Evolutionary conservation across 1,140 invertebrate species (phyloP).

Genomic region (Eriosoma lanigerum): DNA sequence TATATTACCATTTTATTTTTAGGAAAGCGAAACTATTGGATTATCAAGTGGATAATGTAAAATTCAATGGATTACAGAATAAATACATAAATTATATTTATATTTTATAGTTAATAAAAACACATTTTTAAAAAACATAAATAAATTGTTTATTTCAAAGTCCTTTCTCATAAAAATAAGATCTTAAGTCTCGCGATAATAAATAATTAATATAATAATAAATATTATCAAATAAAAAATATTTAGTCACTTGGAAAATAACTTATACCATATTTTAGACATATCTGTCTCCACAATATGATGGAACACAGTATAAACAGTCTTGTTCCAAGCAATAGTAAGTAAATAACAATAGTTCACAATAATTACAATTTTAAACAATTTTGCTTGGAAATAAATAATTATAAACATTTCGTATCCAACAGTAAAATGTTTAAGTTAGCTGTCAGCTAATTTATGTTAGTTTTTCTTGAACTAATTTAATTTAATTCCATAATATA

Average conservation of each 20-base stretch:
- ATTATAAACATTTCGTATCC: constrained; percentile 37
- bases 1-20: constrained; percentile 32
- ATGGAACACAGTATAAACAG: constrained; percentile 43
- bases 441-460: constrained; percentile 5
- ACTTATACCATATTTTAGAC: constrained; percentile 35
- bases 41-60: constrained; percentile 55
- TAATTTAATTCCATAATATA: background rate
- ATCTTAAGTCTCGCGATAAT: constrained; percentile 21
- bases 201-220: constrained; percentile 40
- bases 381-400: constrained; percentile 40
- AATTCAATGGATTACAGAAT: background rate
- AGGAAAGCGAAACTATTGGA: constrained; percentile 56
- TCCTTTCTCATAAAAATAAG: constrained; percentile 37
- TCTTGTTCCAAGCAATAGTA: constrained; percentile 47
- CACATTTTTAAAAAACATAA: constrained; percentile 40
- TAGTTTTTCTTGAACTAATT: background rate
- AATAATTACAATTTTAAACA: constrained; percentile 43
- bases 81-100: background rate
- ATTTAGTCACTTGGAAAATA: constrained; percentile 39
- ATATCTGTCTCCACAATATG: background rate
- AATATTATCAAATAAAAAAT: constrained; percentile 39
- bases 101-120: constrained; percentile 21
- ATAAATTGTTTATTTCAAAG: constrained; percentile 41
- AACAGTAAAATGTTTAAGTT: constrained; percentile 24
- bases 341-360: constrained; percentile 40